phyloP scores from a whole-genome alignment of 2,888 invertebrate species.

The Eulithis prunata region DNA sequence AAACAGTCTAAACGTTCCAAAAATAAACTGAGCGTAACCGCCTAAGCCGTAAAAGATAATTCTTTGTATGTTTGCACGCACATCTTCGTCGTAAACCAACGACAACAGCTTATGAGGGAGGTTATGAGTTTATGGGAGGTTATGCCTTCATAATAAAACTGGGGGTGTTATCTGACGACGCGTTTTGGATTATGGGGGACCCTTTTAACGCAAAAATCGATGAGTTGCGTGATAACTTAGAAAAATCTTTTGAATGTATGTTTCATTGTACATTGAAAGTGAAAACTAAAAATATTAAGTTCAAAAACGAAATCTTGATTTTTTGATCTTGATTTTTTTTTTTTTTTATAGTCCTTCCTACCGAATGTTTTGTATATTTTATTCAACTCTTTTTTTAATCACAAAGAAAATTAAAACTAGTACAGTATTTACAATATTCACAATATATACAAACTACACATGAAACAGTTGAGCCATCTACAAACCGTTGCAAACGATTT shows the following conservation, averaged over 20 bases:
- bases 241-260: background rate
- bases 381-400: no score
- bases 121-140: slow-evolving; percentile 29
- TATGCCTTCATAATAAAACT: slow-evolving; percentile 41
- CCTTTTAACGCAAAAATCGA: background rate
- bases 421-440: no score
- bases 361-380: no score
- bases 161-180: slow-evolving; percentile 28
- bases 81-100: slow-evolving; percentile 35
- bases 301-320: no score
- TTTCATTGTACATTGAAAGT: background rate
- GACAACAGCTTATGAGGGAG: slow-evolving; percentile 36
- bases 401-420: no score
- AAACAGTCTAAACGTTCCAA: slow-evolving; percentile 1
- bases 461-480: no score
- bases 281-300: no score
- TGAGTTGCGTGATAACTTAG: background rate
- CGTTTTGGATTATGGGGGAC: slow-evolving; percentile 1
- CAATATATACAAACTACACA: no score
- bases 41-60: slow-evolving; percentile 38
- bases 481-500: no score
- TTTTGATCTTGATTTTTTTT: no score
- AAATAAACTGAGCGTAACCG: slow-evolving; percentile 16
- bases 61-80: slow-evolving; percentile 39
- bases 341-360: no score